Conservation (phyloP, 2,113 vertebrate species). For the Zosterops hypoxanthus region DNA sequence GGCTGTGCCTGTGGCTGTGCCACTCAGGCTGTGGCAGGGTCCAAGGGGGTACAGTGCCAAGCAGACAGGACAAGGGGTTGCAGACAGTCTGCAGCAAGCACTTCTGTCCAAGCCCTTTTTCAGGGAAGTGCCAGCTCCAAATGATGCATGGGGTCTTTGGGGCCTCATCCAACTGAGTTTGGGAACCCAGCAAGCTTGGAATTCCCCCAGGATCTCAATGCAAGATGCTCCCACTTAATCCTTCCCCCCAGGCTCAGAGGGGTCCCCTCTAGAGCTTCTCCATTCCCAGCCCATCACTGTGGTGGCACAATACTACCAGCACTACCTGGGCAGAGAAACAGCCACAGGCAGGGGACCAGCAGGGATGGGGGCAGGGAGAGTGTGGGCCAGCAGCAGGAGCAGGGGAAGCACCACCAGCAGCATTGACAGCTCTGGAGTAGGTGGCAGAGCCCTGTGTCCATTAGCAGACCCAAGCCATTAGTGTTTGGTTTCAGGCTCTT, state of each 20-base stretch:
- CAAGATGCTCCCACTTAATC: background rate
- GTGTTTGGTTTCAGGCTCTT: slow-evolving; percentile 36
- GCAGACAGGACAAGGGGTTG: background rate
- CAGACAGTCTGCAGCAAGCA: background rate
- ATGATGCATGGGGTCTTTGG: background rate
- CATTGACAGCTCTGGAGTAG: background rate
- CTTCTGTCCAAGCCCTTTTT: background rate
- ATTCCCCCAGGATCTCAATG: accelerated
- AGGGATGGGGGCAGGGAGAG: background rate
- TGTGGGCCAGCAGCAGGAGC: accelerated
- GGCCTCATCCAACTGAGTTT: background rate
- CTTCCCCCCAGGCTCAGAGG: background rate
- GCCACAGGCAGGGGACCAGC: accelerated
- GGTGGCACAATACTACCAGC: accelerated
- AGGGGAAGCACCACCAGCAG: background rate
- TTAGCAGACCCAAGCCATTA: slow-evolving; percentile 57
- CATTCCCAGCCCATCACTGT: background rate
- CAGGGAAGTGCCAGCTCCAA: background rate
- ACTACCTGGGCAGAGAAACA: background rate
- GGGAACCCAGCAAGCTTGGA: background rate
- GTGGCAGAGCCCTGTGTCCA: background rate
- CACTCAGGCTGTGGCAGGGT: background rate
- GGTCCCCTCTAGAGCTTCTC: background rate
- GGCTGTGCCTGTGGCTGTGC: accelerated
- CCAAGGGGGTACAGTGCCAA: background rate